These are phyloP conservation scores for Digitonthophagus gazella DNA, from an alignment of 2,888 invertebrate genomes.

Conservation along the genomic window DNA sequence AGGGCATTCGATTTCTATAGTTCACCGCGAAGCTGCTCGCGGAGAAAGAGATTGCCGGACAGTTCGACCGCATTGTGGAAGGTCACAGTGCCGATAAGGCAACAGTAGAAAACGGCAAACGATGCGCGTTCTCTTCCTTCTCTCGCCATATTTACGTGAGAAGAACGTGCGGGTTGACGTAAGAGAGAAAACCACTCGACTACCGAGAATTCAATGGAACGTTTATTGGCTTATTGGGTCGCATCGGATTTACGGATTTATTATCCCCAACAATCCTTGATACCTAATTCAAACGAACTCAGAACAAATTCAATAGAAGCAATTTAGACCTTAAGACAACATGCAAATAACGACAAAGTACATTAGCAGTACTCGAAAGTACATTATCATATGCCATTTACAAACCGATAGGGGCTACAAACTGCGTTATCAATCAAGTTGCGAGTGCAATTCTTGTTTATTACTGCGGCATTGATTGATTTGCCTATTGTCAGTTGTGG, in stretches of 20 bases:
- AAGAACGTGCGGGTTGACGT: neutral
- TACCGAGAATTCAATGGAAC: neutral
- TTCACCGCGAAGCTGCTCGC: neutral
- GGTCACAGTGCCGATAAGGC: neutral
- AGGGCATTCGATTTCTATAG: neutral
- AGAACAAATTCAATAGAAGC: neutral
- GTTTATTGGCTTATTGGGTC: neutral
- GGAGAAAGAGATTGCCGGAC: neutral
- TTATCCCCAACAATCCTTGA: neutral
- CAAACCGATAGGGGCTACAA: too few species aligned
- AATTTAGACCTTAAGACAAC: too few species aligned
- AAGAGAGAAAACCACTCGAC: neutral
- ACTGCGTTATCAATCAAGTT: neutral
- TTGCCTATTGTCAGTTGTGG: neutral
- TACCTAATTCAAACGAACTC: neutral
- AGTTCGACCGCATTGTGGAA: neutral
- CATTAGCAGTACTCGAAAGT: neutral
- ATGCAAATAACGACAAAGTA: neutral
- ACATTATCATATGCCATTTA: neutral
- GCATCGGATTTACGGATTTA: neutral
- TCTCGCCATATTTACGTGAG: neutral
- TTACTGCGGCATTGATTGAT: neutral
- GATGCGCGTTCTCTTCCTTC: neutral
- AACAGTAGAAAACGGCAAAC: neutral
- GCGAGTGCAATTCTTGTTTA: neutral